phyloP scores from a whole-genome alignment of 2,797 vertebrate genomes.

The Streptopelia turtur region DNA sequence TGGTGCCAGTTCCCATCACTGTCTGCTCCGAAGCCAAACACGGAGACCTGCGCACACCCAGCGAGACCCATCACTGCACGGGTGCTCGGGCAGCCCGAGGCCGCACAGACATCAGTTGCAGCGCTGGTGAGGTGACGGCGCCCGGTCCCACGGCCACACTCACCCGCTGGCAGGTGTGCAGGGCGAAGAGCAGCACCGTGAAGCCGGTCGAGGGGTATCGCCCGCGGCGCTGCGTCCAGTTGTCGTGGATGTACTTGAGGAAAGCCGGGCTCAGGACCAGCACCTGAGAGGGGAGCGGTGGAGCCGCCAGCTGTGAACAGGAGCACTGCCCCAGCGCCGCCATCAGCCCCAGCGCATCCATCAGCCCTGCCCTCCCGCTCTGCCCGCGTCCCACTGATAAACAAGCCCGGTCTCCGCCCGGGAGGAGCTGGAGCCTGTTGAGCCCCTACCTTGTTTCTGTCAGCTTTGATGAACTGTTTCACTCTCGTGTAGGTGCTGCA shows the following conservation, averaged over 20 bases:
- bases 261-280: constrained; percentile 83
- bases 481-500: constrained; percentile 84
- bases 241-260: constrained; percentile 84
- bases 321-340: background rate
- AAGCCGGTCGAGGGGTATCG: constrained; percentile 85
- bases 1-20: constrained; percentile 85
- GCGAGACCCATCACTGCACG: fast-evolving
- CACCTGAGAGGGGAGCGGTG: constrained; percentile 62
- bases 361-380: fast-evolving
- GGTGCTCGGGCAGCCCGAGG: fast-evolving
- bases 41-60: constrained; percentile 75
- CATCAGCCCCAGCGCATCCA: too few relatives aligned
- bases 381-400: background rate
- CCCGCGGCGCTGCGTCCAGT: constrained; percentile 78
- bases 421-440: background rate
- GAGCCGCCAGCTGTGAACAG: too few relatives aligned
- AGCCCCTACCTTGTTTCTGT: constrained; percentile 84
- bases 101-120: fast-evolving
- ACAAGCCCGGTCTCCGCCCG: background rate
- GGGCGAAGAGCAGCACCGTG: constrained; percentile 82
- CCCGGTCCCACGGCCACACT: fast-evolving
- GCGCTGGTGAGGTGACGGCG: fast-evolving
- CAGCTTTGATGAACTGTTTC: constrained; percentile 80
- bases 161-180: constrained; percentile 85
- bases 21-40: constrained; percentile 86